A percentile compares a stretch with the other conserved stretches of the same genome.
Evolutionary conservation across 2,888 invertebrate species (phyloP).

Genomic region (Cylloceria caligata): DNA sequence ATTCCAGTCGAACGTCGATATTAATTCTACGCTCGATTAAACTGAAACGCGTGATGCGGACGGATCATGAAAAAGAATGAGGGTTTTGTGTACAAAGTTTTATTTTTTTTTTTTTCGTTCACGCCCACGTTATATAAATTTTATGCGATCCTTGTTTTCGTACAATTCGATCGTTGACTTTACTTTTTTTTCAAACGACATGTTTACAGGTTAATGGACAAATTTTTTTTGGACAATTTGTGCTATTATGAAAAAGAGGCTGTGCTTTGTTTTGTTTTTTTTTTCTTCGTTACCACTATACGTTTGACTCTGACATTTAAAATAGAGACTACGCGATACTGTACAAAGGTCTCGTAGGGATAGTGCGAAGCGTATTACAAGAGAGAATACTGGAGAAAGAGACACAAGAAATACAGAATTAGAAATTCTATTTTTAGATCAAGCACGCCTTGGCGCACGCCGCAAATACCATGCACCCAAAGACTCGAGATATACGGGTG

Average conservation of each 20-base stretch:
- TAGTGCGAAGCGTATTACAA: neutral
- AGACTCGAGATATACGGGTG: conserved; percentile 45
- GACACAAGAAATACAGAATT: conserved; percentile 70
- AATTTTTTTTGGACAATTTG: neutral
- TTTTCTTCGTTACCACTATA: neutral
- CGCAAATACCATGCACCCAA: conserved; percentile 69
- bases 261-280: neutral
- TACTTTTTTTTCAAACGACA: neutral
- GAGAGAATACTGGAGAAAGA: conserved; percentile 45
- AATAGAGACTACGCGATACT: neutral
- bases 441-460: conserved; percentile 75
- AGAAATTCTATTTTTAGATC: conserved; percentile 77
- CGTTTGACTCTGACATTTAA: conserved; percentile 1
- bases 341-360: neutral
- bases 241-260: neutral
- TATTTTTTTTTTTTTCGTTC: neutral
- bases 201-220: conserved; percentile 2
- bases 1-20: conserved; percentile 12
- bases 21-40: conserved; percentile 26
- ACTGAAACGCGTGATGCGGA: conserved; percentile 11
- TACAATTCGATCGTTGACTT: neutral
- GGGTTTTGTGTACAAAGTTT: neutral
- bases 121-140: neutral
- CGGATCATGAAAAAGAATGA: neutral
- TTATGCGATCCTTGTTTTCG: neutral